Base-by-base conservation (phyloP, 2,113 vertebrate genomes). In the Bagarius yarrelli region DNA sequence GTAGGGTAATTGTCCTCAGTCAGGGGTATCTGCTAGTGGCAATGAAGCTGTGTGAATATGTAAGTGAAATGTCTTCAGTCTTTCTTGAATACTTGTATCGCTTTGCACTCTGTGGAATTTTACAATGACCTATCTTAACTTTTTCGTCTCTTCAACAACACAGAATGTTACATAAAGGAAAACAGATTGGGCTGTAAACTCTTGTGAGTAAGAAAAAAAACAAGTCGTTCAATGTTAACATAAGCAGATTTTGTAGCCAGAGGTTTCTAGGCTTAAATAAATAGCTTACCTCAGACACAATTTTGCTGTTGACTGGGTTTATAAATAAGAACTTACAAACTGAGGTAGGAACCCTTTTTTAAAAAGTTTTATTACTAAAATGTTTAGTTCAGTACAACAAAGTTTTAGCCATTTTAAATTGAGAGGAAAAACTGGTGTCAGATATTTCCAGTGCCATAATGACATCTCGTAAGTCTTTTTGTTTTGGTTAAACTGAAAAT, bases 141-240 rank as follows among this genome's bases (percentile, higher is more conserved):
- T 47, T 47, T 72, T 32, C 12, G 27, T 25, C 4, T 16, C n/a
- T 71, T 55, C 21, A 30, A 32, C 70, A 21, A 32, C 8, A 21
- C 16, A 13, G 18, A 2, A 12, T 73, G 70, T 55, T 86, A 75
- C n/a, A 60, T 44, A 83, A 85, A 61, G 56, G 69, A 56, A 67
- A 11, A 19, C 34, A 76, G n/a, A 64, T 60, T 72, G 15, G 11
- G 30, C 30, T 8, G 74, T 56, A 70, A 25, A 19, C 69, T 18
- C 40, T 27, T 61, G 44, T 82, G 30, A 71, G 63, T 21, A 19
- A 53, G 12, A 56, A 69, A 56, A 69, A 25, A 59, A 55, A 52
- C 50, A 8, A 50, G 4, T 23, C n/a, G 25, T 55, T 55, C 27
- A 56, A 52, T 8, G 40, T 70, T 19, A 69, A 53, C 25, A 71